Conservation (phyloP, 2,797 vertebrate species). For the Oreortyx pictus region DNA sequence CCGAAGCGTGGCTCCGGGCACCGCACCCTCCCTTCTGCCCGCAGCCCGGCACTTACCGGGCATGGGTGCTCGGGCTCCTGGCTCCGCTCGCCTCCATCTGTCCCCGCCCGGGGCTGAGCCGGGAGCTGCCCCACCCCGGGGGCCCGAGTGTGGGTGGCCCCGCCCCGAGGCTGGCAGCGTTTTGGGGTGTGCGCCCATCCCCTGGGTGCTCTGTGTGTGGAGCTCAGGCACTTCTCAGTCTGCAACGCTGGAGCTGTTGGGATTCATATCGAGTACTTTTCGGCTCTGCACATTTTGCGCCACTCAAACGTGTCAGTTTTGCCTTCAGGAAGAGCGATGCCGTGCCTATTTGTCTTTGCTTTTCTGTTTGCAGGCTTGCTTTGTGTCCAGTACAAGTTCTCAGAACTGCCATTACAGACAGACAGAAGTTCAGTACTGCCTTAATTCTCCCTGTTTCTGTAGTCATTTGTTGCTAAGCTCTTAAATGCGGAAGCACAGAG, state of each 20-base stretch:
- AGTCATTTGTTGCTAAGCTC: accelerated
- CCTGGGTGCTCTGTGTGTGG: too few relatives aligned
- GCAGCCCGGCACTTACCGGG: background rate
- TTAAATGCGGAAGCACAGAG: background rate
- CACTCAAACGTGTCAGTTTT: too few relatives aligned
- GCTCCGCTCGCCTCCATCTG: too few relatives aligned
- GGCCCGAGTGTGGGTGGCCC: background rate
- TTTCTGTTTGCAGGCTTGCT: too few relatives aligned
- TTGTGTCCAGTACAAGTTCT: background rate
- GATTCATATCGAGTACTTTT: background rate
- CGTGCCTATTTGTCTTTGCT: too few relatives aligned
- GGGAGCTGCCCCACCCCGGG: background rate
- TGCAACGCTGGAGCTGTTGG: too few relatives aligned
- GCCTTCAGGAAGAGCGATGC: too few relatives aligned
- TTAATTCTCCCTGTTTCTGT: accelerated
- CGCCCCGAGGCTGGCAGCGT: background rate
- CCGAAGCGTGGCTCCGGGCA: background rate
- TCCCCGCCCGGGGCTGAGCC: too few relatives aligned
- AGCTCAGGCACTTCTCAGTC: too few relatives aligned
- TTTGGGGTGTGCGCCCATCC: too few relatives aligned
- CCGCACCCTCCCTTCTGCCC: background rate
- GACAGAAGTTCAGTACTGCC: accelerated
- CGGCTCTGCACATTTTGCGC: background rate
- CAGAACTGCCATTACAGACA: accelerated
- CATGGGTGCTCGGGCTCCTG: background rate